These are phyloP conservation scores for Microctenopoma stevenorrisi DNA, from an alignment of 2,797 vertebrate species.

Conservation along the genomic window DNA sequence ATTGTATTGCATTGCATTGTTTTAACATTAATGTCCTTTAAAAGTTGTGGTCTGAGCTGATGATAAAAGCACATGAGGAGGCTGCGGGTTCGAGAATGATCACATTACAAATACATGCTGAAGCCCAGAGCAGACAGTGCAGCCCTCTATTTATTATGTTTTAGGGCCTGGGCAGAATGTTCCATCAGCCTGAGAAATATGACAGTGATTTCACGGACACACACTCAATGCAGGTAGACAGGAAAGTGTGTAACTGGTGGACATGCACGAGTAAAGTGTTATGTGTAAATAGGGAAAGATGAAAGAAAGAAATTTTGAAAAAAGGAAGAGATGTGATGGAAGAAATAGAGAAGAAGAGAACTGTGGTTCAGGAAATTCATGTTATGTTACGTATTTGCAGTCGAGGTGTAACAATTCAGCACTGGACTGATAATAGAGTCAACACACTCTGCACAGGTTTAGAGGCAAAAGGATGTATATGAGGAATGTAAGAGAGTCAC, in stretches of 20 bases:
- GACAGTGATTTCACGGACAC: slow-evolving; percentile 64
- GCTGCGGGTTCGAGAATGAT: slow-evolving; percentile 65
- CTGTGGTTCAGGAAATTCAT: slow-evolving; percentile 63
- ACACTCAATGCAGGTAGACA: slow-evolving; percentile 48
- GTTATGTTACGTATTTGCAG: slow-evolving; percentile 71
- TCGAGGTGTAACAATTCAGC: slow-evolving; percentile 78
- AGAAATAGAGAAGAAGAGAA: slow-evolving; percentile 17
- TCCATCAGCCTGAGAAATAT: slow-evolving; percentile 75
- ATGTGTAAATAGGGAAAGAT: not conserved
- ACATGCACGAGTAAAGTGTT: slow-evolving; percentile 16
- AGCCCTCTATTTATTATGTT: slow-evolving; percentile 72
- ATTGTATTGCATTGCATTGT: slow-evolving; percentile 9
- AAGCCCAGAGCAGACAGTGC: slow-evolving; percentile 72
- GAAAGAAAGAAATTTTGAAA: not conserved
- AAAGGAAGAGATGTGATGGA: slow-evolving; percentile 11
- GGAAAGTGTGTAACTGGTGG: slow-evolving; percentile 15
- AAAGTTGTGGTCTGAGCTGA: slow-evolving; percentile 28
- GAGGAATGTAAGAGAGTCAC: slow-evolving; percentile 78
- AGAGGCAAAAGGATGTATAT: slow-evolving; percentile 73
- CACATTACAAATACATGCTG: slow-evolving; percentile 72
- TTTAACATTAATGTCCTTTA: slow-evolving; percentile 1
- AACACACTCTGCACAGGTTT: slow-evolving; percentile 73
- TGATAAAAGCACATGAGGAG: slow-evolving; percentile 49
- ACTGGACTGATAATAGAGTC: slow-evolving; percentile 68
- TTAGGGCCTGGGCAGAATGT: slow-evolving; percentile 69